Base-by-base conservation (phyloP, 2,113 vertebrate species). In the Actenoides lindsayi region DNA sequence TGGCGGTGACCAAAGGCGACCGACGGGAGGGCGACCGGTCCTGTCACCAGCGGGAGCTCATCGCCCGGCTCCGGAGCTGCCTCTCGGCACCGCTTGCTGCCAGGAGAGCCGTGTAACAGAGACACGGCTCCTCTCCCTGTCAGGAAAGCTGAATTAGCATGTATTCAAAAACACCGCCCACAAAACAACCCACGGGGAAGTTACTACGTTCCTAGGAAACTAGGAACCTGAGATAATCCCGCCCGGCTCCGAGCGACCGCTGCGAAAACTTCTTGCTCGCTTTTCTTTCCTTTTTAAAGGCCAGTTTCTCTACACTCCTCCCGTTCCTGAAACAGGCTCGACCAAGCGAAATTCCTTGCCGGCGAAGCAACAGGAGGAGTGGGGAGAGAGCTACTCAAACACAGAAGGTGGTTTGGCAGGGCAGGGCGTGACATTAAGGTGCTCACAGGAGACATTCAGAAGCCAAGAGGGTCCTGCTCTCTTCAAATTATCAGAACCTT, bases 101-200 rank as follows among this genome's bases (percentile, higher is more conserved):
- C 97, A 90, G 95, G 17, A 91, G 77, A 60, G 82, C 85, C 25
- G 50, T 42, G 88, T 5, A 44, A 57, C 53, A 6, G 59, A 46
- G 41, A 62, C 97, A 80, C 83, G 18, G 89, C 96, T 83, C 53
- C 94, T 59, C 96, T 91, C 93, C 68, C 96, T 42, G 96, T 64
- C 96, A 90, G 93, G 63, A 39, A 35, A 59, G 79, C 94, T 35
- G 74, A 30, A 98, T 97, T 96, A 97, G 96, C 97, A 94, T 89
- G 85, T 60, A 89, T 86, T 94, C 70, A 80, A 96, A 96, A 96
- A 87, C 98, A 87, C 98, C 97, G 97, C 98, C 98, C 96, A 95
- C 96, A 42, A 91, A 94, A 60, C 87, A 74, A 87, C 87, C 23
- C 65, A 57, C 10, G 4, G 80, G 79, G 86, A 91, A 89, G 89